Percentiles rank a stretch among this genome's conserved stretches.
Conservation (phyloP, 2,888 invertebrate species). For the Tenodera sinensis region DNA sequence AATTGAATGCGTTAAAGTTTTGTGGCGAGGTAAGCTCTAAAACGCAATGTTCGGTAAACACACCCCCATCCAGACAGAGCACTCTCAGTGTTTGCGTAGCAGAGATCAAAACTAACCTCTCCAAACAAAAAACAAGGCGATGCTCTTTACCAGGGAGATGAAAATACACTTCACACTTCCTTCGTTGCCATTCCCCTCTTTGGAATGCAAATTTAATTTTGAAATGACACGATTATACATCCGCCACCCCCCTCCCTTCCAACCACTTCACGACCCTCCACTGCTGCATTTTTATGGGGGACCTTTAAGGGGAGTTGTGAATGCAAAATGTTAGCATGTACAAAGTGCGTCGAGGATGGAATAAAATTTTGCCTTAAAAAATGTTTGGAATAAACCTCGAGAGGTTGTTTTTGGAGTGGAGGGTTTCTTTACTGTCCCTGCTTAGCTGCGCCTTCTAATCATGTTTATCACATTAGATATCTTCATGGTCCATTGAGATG, state of each 20-base stretch:
- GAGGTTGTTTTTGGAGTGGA: not conserved
- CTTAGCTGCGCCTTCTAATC: not conserved
- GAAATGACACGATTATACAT: not conserved
- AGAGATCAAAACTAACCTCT: not conserved
- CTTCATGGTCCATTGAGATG: not conserved
- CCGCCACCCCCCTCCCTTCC: not conserved
- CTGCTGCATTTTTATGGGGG: not conserved
- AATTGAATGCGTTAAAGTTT: not conserved
- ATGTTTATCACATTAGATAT: not conserved
- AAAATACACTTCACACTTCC: not conserved
- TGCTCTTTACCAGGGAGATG: not conserved
- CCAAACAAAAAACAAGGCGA: not conserved
- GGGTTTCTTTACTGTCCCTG: not conserved
- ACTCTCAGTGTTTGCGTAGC: not conserved
- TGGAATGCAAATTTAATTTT: not conserved
- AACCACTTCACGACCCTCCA: not conserved
- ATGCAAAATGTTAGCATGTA: not conserved
- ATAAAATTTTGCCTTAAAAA: not conserved
- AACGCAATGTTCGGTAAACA: not conserved
- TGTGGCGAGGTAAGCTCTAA: not conserved
- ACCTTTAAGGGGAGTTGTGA: not conserved
- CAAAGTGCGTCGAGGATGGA: not conserved
- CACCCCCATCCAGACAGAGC: not conserved
- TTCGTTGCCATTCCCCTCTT: not conserved
- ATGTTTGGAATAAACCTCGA: not conserved